phyloP scores from a whole-genome alignment of 1,140 invertebrate genomes.

The Drepana arcuata region DNA sequence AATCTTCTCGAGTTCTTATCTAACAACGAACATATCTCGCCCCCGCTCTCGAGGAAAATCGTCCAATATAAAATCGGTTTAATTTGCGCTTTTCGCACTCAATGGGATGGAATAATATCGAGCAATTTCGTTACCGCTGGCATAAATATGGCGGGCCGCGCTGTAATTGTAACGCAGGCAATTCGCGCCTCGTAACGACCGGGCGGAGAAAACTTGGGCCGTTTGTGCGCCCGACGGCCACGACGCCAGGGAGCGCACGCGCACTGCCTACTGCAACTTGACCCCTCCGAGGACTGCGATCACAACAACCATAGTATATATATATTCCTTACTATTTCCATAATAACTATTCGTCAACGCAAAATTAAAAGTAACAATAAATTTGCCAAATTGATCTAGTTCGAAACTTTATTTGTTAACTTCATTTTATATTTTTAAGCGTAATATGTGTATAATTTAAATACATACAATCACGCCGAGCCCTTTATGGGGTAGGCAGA shows the following conservation, averaged over 20 bases:
- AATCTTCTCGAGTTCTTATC: conserved; percentile 66
- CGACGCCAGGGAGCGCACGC: conserved; percentile 11
- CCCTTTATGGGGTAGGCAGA: too few species aligned
- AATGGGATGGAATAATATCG: conserved; percentile 72
- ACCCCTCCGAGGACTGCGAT: too few species aligned
- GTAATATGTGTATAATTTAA: too few species aligned
- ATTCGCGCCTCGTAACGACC: conserved; percentile 68
- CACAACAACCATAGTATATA: conserved; percentile 6
- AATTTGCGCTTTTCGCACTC: conserved; percentile 72
- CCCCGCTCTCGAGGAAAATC: conserved; percentile 64
- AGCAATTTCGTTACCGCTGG: conserved; percentile 70
- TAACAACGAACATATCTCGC: conserved; percentile 66
- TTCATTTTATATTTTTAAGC: too few species aligned
- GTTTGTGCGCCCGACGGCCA: conserved; percentile 44
- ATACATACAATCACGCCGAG: too few species aligned
- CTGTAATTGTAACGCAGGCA: conserved; percentile 67
- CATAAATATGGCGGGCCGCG: conserved; percentile 68
- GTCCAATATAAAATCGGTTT: conserved; percentile 72
- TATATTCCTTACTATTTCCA: too few species aligned
- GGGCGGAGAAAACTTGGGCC: conserved; percentile 59
- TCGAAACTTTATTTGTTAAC: too few species aligned
- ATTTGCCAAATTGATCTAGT: too few species aligned
- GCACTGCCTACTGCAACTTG: too few species aligned
- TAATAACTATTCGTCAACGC: too few species aligned
- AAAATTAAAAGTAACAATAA: too few species aligned